These are phyloP conservation scores for Xenopus petersii DNA, from an alignment of 2,797 vertebrate genomes.

Conservation along the genomic window DNA sequence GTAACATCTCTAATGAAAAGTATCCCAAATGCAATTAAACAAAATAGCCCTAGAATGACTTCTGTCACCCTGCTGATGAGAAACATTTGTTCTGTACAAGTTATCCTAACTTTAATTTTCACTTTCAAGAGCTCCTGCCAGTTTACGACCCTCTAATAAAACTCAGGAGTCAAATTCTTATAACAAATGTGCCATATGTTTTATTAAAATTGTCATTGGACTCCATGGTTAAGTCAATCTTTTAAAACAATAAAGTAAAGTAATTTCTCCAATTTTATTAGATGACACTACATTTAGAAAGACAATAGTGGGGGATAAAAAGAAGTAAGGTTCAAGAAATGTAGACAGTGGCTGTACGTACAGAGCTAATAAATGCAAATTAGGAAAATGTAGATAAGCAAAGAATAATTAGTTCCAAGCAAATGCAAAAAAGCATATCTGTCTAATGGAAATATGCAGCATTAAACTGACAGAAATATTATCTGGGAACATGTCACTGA, in stretches of 20 bases:
- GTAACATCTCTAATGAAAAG: too few relatives aligned
- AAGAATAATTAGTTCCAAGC: slow-evolving; percentile 67
- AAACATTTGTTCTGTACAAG: too few relatives aligned
- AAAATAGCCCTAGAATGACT: too few relatives aligned
- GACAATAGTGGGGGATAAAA: slow-evolving; percentile 61
- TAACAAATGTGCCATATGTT: not conserved
- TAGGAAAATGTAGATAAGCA: slow-evolving; percentile 67
- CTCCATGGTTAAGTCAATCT: slow-evolving; percentile 49
- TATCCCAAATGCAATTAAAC: too few relatives aligned
- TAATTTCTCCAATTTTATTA: slow-evolving; percentile 57
- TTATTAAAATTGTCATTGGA: slow-evolving; percentile 1
- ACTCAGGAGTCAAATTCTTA: not conserved
- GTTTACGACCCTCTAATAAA: not conserved
- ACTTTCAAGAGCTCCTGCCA: not conserved
- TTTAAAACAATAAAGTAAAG: slow-evolving; percentile 54
- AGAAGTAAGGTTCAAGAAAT: slow-evolving; percentile 60
- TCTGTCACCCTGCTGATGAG: too few relatives aligned
- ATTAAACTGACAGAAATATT: slow-evolving; percentile 62
- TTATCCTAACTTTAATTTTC: not conserved
- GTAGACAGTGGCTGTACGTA: slow-evolving; percentile 67
- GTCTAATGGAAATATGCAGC: slow-evolving; percentile 66
- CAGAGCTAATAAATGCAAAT: slow-evolving; percentile 74
- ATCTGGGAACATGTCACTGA: slow-evolving; percentile 66
- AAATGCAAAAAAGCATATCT: slow-evolving; percentile 66
- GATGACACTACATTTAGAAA: slow-evolving; percentile 64